Conservation (phyloP, 2,797 vertebrate species). For the Paguma larvata region DNA sequence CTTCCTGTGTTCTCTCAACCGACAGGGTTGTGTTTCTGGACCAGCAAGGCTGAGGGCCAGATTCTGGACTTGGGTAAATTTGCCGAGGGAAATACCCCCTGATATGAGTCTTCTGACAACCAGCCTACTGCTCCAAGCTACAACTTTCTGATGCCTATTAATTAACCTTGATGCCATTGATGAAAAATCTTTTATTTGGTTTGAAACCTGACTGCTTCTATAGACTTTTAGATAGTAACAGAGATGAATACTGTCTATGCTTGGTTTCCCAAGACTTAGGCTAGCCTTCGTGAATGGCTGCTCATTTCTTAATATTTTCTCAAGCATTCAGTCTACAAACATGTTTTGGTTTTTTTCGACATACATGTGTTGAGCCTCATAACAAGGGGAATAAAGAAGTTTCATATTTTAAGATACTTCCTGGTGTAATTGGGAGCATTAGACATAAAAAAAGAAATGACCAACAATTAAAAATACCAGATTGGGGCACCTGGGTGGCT, state of each 20-base stretch:
- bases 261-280: slow-evolving; percentile 50
- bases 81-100: slow-evolving; percentile 40
- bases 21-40: slow-evolving; percentile 52
- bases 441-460: slow-evolving; percentile 8
- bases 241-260: slow-evolving; percentile 32
- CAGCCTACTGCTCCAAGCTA: slow-evolving; percentile 10
- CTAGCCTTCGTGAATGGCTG: not conserved
- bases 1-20: slow-evolving; percentile 7
- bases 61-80: slow-evolving; percentile 46
- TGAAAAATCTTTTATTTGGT: slow-evolving; percentile 56
- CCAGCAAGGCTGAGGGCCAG: slow-evolving; percentile 54
- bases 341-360: not conserved
- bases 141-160: slow-evolving; percentile 44
- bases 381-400: slow-evolving; percentile 28
- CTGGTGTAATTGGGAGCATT: not conserved
- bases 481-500: not conserved
- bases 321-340: slow-evolving; percentile 10
- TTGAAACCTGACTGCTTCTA: slow-evolving; percentile 49
- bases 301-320: slow-evolving; percentile 50
- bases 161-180: slow-evolving; percentile 54
- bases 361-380: not conserved
- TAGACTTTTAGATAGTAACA: slow-evolving; percentile 50
- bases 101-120: slow-evolving; percentile 25
- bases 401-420: slow-evolving; percentile 29
- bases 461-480: slow-evolving; percentile 49